Evolutionary conservation across 2,888 invertebrate genomes (phyloP).

Genomic region (Alviniconcha strummeri): DNA sequence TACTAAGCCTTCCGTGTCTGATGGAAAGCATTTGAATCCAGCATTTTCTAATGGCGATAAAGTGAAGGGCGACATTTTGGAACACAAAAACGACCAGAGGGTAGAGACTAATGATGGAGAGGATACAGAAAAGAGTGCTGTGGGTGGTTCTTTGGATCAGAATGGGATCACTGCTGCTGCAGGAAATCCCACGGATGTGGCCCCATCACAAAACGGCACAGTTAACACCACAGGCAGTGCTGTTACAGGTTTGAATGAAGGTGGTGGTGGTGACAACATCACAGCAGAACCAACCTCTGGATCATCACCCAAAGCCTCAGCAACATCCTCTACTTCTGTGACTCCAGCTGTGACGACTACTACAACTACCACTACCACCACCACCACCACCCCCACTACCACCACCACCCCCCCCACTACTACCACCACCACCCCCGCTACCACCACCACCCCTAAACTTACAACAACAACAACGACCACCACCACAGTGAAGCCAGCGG

Average conservation of each 20-base stretch:
- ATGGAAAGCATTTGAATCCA: constrained; percentile 23
- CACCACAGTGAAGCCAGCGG: not conserved
- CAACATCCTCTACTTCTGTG: not conserved
- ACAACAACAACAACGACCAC: constrained; percentile 11
- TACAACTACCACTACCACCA: constrained; percentile 31
- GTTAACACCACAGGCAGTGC: not conserved
- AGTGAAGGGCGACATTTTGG: constrained; percentile 27
- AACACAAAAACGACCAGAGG: constrained; percentile 34
- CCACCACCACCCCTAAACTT: not conserved
- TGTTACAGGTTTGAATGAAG: not conserved
- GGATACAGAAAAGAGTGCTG: not conserved
- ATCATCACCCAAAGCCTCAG: not conserved
- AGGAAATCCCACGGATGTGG: not conserved
- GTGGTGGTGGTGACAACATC: not conserved
- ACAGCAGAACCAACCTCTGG: not conserved
- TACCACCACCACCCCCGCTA: constrained; percentile 9
- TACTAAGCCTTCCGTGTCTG: constrained; percentile 38
- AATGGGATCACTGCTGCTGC: no score
- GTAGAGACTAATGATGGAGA: constrained; percentile 23
- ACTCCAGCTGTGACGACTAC: constrained; percentile 41
- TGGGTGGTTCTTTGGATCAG: not conserved
- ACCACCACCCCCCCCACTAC: constrained; percentile 3
- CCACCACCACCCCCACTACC: constrained; percentile 17
- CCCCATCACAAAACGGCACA: not conserved
- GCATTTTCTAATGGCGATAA: constrained; percentile 35